These are phyloP conservation scores for Synanceia verrucosa DNA, from an alignment of 2,797 vertebrate genomes.

Conservation along the genomic window DNA sequence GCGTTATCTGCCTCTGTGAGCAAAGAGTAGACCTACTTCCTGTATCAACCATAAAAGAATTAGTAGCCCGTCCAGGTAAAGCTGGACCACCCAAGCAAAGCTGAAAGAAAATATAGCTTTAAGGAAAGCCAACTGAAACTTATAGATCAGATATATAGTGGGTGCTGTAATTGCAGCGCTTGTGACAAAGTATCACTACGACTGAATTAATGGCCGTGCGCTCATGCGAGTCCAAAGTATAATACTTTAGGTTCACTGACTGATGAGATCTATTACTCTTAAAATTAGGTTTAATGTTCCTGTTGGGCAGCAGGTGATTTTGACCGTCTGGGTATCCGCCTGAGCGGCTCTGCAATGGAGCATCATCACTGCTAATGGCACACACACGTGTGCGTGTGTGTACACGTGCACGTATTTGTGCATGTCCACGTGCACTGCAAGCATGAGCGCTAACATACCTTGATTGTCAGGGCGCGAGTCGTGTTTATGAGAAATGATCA, in stretches of 20 bases:
- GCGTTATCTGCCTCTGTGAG: slow-evolving; percentile 11
- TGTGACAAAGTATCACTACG: slow-evolving; percentile 71
- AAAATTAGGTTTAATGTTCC: slow-evolving; percentile 83
- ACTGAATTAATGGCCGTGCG: slow-evolving; percentile 70
- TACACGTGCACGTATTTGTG: background rate
- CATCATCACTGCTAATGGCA: slow-evolving; percentile 11
- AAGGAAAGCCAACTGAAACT: slow-evolving; percentile 36
- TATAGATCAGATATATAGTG: slow-evolving; percentile 36
- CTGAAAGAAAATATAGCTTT: slow-evolving; percentile 25
- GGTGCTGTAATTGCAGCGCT: slow-evolving; percentile 59
- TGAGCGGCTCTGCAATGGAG: slow-evolving; percentile 43
- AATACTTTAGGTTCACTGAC: slow-evolving; percentile 80
- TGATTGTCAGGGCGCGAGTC: slow-evolving; percentile 59
- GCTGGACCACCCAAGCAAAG: slow-evolving; percentile 10
- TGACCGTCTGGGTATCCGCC: slow-evolving; percentile 55
- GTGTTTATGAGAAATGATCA: slow-evolving; percentile 75
- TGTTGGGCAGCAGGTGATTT: slow-evolving; percentile 77
- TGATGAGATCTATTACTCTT: slow-evolving; percentile 85
- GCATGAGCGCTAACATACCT: slow-evolving; percentile 34
- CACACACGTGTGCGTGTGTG: background rate
- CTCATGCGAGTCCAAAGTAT: slow-evolving; percentile 68
- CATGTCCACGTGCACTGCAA: background rate
- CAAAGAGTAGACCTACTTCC: background rate
- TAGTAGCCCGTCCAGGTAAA: background rate
- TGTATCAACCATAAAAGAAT: slow-evolving; percentile 16